phyloP scores from a whole-genome alignment of 2,113 vertebrate species.

The Ictidomys tridecemlineatus region DNA sequence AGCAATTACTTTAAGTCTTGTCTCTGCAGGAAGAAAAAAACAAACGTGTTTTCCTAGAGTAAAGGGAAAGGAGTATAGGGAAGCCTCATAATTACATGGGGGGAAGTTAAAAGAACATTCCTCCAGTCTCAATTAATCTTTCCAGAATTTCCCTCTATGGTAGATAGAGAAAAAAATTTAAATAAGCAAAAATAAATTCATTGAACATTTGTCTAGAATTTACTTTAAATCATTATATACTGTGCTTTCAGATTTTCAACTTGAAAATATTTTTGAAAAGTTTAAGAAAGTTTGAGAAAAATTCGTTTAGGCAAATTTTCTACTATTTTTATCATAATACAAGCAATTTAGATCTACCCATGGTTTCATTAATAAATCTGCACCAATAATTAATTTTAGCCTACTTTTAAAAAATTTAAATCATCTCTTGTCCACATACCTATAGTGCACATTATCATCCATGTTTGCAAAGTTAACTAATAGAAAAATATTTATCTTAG shows the following conservation, averaged over 20 bases:
- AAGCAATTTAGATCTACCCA: neutral
- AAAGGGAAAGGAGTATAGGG: conserved; percentile 15
- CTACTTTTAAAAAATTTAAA: neutral
- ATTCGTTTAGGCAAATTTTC: conserved; percentile 16
- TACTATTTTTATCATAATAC: neutral
- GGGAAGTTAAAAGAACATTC: neutral
- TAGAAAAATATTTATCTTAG: neutral
- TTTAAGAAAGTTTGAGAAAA: conserved; percentile 43
- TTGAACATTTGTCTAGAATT: neutral
- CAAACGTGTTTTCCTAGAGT: conserved; percentile 58
- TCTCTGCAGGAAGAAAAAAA: conserved; percentile 74
- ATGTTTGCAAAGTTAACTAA: conserved; percentile 1
- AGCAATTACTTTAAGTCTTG: conserved; percentile 69
- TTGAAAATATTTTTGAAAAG: conserved; percentile 1
- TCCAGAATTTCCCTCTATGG: neutral
- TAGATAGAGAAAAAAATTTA: neutral
- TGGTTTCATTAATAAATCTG: conserved; percentile 17
- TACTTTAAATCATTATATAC: neutral
- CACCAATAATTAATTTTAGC: neutral
- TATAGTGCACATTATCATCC: neutral
- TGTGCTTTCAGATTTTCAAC: neutral
- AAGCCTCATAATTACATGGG: neutral
- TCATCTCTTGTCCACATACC: neutral
- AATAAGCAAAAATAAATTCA: neutral
- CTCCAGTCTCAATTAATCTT: neutral